Evolutionary conservation across 2,113 vertebrate genomes (phyloP), one percentile per base, ranked within the genome.

Genomic region (Scomber japonicus): DNA sequence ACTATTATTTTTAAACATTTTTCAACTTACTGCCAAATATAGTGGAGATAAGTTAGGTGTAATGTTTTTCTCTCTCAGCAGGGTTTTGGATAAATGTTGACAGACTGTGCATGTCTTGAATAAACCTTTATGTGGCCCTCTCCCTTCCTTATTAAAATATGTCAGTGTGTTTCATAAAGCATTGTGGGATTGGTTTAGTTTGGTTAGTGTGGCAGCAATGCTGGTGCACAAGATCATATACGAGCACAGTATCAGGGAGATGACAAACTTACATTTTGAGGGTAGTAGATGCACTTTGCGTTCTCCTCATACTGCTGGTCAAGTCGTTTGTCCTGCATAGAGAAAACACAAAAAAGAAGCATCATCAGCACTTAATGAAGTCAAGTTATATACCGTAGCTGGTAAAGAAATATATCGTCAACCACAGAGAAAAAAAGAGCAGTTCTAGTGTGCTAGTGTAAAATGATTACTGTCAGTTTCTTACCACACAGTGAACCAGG

Each of bases 401-500:
- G 4, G n/a, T 46, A 24, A 54, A 30, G 15, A 44, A 15, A n/a
- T 59, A 9, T 15, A 27, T 6, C 19, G 10, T 21, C 8, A 70
- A 85, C 3, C 17, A 49, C n/a, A 50, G 13, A 40, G 17, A 53
- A 57, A 72, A 53, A 51, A 53, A 51, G 11, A 31, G 50, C 19
- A 30, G 19, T 70, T 11, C n/a, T n/a, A n/a, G n/a, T n/a, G n/a
- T n/a, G n/a, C 9, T 2, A 31, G 48, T 46, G n/a, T 11, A 57
- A 35, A 56, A 5, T 13, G 9, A 51, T 40, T 14, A 45, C 30
- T 8, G 35, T 40, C 40, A 60, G 60, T 40, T 82, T 95, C 98
- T 97, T 92, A 99, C 98, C 98, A 99, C 96, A 56, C 96, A 99
- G 71, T 99, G 98, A 80, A 99, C 98, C 54, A 99, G 95, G 87